Evolutionary conservation across 35 echinoderm and acorn worm genomes (phyloP).

Genomic region (Stichopus chloronotus): DNA sequence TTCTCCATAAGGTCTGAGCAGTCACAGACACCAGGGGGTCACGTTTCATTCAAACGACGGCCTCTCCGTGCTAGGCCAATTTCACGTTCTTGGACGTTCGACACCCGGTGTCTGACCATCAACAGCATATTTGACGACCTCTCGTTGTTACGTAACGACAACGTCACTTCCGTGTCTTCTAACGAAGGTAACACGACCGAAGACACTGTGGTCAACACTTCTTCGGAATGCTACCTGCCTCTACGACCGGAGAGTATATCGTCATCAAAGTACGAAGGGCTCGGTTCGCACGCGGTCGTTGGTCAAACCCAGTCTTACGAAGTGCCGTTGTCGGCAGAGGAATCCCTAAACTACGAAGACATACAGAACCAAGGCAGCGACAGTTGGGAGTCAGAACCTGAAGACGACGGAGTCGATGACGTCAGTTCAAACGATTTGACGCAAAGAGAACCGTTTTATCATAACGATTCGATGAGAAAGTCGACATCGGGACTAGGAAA

Average conservation of each 20-base stretch:
- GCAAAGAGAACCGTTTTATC: constrained; percentile 16
- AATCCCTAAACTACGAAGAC: constrained; percentile 40
- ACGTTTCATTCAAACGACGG: constrained; percentile 27
- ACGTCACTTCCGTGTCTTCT: neutral
- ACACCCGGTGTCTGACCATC: neutral
- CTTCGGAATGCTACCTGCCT: neutral
- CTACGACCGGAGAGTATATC: constrained; percentile 12
- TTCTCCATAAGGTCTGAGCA: no score
- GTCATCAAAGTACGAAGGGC: constrained; percentile 51
- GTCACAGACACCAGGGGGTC: constrained; percentile 14
- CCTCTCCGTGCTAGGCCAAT: neutral
- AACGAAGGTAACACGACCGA: constrained; percentile 26
- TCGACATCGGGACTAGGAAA: neutral
- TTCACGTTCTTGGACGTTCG: constrained; percentile 27
- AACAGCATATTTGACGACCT: constrained; percentile 40
- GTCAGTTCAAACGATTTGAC: neutral
- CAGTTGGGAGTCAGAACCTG: constrained; percentile 19
- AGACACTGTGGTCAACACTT: constrained; percentile 39
- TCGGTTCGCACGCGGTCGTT: neutral
- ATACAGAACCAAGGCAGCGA: constrained; percentile 1
- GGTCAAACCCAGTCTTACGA: neutral
- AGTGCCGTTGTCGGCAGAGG: neutral
- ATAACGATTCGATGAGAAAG: constrained; percentile 21
- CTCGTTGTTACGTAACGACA: constrained; percentile 15
- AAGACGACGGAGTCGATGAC: neutral